A percentile compares a stretch with the other conserved stretches of the same genome.
These are phyloP conservation scores for Lepidochrysops patricia DNA, from an alignment of 2,888 invertebrate species.

Conservation along the genomic window DNA sequence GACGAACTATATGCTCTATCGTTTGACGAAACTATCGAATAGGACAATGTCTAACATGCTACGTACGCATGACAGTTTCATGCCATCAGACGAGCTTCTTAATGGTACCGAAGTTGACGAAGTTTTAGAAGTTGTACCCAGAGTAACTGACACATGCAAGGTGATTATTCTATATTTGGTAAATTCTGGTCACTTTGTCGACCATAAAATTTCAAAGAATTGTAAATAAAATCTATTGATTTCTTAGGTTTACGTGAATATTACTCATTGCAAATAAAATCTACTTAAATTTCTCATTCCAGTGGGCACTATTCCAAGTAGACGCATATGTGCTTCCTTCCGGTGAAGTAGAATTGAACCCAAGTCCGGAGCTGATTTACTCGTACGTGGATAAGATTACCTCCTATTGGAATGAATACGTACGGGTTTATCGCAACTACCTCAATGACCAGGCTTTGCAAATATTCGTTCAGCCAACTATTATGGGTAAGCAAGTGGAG, in stretches of 20 bases:
- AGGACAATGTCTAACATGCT: slow-evolving; percentile 72
- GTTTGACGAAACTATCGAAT: slow-evolving; percentile 77
- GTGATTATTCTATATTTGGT: slow-evolving; percentile 26
- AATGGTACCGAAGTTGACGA: slow-evolving; percentile 55
- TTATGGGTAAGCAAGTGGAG: slow-evolving; percentile 87
- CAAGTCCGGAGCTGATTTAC: slow-evolving; percentile 75
- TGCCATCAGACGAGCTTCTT: slow-evolving; percentile 60
- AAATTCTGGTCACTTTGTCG: neutral
- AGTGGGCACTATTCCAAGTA: slow-evolving; percentile 78
- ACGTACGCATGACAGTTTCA: slow-evolving; percentile 64
- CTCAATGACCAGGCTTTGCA: slow-evolving; percentile 80
- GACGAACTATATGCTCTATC: slow-evolving; percentile 79
- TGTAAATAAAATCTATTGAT: too few species aligned
- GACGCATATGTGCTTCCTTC: slow-evolving; percentile 64
- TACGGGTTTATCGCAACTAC: slow-evolving; percentile 80
- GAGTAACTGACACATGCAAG: slow-evolving; percentile 60
- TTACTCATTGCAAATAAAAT: too few species aligned
- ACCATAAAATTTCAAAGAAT: neutral
- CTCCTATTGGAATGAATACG: slow-evolving; percentile 78
- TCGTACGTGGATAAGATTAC: slow-evolving; percentile 76
- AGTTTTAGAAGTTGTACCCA: slow-evolving; percentile 64
- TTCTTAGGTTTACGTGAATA: too few species aligned
- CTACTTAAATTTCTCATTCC: neutral
- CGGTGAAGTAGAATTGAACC: slow-evolving; percentile 69
- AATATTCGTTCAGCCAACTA: slow-evolving; percentile 87